Evolutionary conservation across 2,888 invertebrate species (phyloP), one percentile per base, ranked within the genome.

Genomic region (Eupithecia subfuscata): DNA sequence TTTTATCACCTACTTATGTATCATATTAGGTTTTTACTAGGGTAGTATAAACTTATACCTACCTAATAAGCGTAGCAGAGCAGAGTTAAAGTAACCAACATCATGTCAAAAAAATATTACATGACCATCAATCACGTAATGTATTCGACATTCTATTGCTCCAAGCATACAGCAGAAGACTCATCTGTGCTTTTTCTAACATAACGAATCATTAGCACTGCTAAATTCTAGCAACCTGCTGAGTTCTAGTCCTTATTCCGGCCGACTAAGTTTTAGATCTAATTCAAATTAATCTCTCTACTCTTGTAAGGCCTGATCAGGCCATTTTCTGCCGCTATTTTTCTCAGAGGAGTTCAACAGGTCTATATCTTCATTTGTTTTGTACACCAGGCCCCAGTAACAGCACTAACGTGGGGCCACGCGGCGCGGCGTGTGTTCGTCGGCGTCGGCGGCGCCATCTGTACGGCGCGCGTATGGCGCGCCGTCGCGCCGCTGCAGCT

Each of bases 371-470:
- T 30, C 30, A 30, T 30, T 56, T 22, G 22, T 56, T 56, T 12
- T 25, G n/a, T n/a, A 1, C n/a, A 5, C 4, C 87, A 97, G 97
- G 96, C 97, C 81, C 97, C 97, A 8, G 98, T 99, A 73, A 97
- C 98, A 70, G 98, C 99, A 1, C 95, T 99, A 86, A 99, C 99
- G 12, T 99, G 99, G 99, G 99, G 99, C 43, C 99, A 99, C 95
- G 99, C 99, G 89, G 99, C 99, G 89, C 97, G 98, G 83, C 96
- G 99, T 43, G 95, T 99, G 82, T 99, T 99, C 91, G 97, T 99
- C 73, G 89, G 90, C 75, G 93, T 90, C 78, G 99, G 99, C 18
- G 97, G 98, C 69, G 97, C 97, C 85, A 97, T 98, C 84, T 98
- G 98, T 91, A 98, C 98, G 79, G 99, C 99, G 65, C 98, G 99